Conservation (phyloP, 2,797 vertebrate species). For the Anisognathus igniventris region DNA sequence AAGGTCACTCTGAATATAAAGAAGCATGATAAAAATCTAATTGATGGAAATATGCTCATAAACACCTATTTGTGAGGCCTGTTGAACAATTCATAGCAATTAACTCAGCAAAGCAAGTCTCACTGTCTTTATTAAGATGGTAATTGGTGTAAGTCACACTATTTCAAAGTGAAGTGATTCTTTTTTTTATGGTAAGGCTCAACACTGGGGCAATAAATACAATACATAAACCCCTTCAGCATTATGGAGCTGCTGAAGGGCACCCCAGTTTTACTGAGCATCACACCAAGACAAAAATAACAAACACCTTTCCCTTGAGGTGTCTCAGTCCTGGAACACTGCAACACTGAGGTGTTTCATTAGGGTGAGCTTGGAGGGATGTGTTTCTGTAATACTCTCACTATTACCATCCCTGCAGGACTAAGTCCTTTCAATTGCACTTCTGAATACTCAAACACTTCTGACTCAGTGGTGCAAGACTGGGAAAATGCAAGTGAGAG, state of each 20-base stretch:
- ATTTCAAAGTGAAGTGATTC: neutral
- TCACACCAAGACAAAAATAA: neutral
- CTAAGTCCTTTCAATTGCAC: neutral
- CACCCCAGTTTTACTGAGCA: neutral
- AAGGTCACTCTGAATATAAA: constrained; percentile 25
- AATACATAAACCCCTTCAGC: neutral
- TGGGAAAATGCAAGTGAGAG: neutral
- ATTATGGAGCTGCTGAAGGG: neutral
- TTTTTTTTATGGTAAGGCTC: neutral
- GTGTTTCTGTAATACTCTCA: neutral
- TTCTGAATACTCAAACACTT: neutral
- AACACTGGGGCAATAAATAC: neutral
- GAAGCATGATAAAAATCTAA: neutral
- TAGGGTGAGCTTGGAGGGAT: neutral
- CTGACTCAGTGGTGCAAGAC: neutral
- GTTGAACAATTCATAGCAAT: constrained; percentile 20
- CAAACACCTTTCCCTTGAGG: neutral
- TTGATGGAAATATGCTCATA: neutral
- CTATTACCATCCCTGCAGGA: neutral
- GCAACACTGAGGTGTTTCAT: neutral
- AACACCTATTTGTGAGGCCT: constrained; percentile 12
- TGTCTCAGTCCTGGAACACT: neutral
- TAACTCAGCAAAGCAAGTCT: constrained; percentile 7
- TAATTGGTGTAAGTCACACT: neutral
- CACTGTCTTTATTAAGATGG: neutral